Percentiles rank a stretch among this genome's conserved stretches.
Conservation (phyloP, 2,113 vertebrate genomes). For the Rhombomys opimus region DNA sequence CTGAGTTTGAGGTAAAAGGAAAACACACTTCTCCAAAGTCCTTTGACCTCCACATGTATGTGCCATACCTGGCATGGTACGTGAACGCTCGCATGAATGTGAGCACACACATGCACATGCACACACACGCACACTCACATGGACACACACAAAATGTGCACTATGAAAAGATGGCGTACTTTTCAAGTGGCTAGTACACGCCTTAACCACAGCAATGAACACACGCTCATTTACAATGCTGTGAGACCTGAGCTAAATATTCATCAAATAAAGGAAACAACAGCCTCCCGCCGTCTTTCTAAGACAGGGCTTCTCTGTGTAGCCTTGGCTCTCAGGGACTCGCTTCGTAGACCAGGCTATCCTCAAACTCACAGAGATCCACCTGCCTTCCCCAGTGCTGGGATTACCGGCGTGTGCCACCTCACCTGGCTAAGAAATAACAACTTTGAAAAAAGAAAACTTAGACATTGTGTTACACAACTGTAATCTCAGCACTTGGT, state of each 20-base stretch:
- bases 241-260: not conserved
- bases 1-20: not conserved
- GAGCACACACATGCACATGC: not conserved
- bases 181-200: not conserved
- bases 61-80: not conserved
- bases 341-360: too few species aligned
- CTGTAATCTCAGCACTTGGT: not conserved
- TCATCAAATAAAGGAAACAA: not conserved
- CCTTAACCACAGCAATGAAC: slow-evolving; percentile 32
- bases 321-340: too few species aligned
- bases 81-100: not conserved
- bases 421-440: not conserved
- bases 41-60: not conserved
- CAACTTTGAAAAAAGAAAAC: not conserved
- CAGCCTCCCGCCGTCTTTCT: not conserved
- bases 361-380: too few species aligned
- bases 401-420: too few species aligned
- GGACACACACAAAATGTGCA: not conserved
- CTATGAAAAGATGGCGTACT: not conserved
- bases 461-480: not conserved
- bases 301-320: too few species aligned
- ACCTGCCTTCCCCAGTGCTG: too few species aligned
- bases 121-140: not conserved
- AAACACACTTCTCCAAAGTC: not conserved
- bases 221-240: not conserved